Conservation (phyloP, 35 echinoderm and acorn worm genomes). For the Apostichopus japonicus region DNA sequence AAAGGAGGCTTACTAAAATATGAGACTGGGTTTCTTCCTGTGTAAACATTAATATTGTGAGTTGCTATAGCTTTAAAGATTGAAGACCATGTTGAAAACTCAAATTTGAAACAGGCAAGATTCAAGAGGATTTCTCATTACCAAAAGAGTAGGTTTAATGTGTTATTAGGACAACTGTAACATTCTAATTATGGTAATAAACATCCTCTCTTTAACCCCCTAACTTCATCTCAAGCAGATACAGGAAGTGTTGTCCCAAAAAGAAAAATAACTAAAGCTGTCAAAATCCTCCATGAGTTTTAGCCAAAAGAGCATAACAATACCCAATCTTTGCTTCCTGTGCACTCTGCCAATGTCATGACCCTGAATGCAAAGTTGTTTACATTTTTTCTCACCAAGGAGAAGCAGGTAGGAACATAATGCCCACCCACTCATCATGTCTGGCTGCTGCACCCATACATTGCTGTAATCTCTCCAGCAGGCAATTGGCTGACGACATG, state of each 20-base stretch:
- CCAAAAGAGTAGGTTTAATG: too few relatives aligned
- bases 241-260: constrained; percentile 28
- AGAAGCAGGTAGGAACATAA: background rate
- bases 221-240: background rate
- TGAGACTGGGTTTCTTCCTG: too few relatives aligned
- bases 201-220: too few relatives aligned
- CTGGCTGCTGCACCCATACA: background rate
- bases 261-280: background rate
- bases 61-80: too few relatives aligned
- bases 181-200: too few relatives aligned
- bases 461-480: background rate
- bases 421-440: constrained; percentile 31
- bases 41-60: too few relatives aligned
- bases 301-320: background rate
- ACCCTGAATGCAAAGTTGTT: constrained; percentile 18
- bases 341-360: constrained; percentile 32
- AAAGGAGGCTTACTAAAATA: too few relatives aligned
- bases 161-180: too few relatives aligned
- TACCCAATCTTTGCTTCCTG: constrained; percentile 1
- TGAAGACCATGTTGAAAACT: too few relatives aligned
- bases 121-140: too few relatives aligned
- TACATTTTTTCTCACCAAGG: constrained; percentile 19
- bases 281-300: background rate
- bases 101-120: too few relatives aligned
- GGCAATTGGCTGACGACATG: constrained; percentile 1